A percentile compares a stretch with the other conserved stretches of the same genome.
These are phyloP conservation scores for Hyles lineata DNA, from an alignment of 2,888 invertebrate genomes.

Conservation along the genomic window DNA sequence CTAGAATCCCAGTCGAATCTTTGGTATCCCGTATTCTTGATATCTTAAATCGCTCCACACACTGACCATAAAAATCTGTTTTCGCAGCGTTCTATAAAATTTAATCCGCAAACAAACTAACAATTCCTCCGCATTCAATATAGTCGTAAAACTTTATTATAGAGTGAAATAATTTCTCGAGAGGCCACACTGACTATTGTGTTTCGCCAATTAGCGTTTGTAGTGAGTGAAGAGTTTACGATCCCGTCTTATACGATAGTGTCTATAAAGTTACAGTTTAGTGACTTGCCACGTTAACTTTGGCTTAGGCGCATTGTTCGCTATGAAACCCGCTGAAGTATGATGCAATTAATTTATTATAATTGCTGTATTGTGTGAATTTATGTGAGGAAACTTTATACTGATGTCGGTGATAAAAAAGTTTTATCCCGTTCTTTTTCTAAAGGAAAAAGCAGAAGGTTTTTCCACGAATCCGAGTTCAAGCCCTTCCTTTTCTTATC, in stretches of 20 bases:
- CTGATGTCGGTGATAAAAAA: background rate
- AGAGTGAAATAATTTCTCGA: constrained; percentile 35
- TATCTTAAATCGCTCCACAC: background rate
- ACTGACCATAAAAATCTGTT: background rate
- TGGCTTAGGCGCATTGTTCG: background rate
- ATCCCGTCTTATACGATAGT: constrained; percentile 52
- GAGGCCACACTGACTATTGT: constrained; percentile 41
- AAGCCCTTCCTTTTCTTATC: too few species aligned
- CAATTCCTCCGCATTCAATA: constrained; percentile 28
- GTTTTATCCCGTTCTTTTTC: background rate
- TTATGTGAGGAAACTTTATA: too few species aligned
- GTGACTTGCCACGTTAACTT: background rate
- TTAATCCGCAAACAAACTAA: constrained; percentile 35
- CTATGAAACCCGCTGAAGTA: background rate
- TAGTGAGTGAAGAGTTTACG: constrained; percentile 63
- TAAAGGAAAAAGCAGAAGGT: too few species aligned
- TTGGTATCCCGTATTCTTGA: too few species aligned
- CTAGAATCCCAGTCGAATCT: too few species aligned
- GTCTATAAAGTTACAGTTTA: constrained; percentile 57
- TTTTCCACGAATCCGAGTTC: too few species aligned
- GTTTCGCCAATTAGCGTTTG: constrained; percentile 66
- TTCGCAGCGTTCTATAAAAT: constrained; percentile 14
- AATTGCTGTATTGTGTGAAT: background rate
- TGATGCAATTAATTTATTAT: background rate
- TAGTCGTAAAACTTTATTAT: constrained; percentile 41